Conservation (phyloP, 1,140 invertebrate genomes). For the Monomorium pharaonis region DNA sequence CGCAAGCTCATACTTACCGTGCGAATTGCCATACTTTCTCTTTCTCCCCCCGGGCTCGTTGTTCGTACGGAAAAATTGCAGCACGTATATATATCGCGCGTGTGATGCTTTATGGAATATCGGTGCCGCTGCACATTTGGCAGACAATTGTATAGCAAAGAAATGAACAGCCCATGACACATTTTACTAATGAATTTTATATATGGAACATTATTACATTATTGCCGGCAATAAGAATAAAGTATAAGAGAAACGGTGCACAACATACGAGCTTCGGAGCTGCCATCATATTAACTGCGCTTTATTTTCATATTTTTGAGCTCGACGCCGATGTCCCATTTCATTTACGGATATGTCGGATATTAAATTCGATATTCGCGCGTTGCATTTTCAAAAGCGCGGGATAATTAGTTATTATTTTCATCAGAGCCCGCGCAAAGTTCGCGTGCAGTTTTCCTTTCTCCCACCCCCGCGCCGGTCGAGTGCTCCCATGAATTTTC, state of each 20-base stretch:
- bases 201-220: not conserved
- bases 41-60: not conserved
- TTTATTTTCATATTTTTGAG: not conserved
- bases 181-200: not conserved
- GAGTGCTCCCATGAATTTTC: slow-evolving; percentile 18
- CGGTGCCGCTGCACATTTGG: not conserved
- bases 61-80: slow-evolving; percentile 43
- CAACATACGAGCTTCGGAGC: not conserved
- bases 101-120: slow-evolving; percentile 19
- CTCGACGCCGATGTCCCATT: not conserved
- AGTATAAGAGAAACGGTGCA: not conserved
- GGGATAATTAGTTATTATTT: slow-evolving; percentile 36
- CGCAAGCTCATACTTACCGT: slow-evolving; percentile 36
- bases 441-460: too few relatives aligned
- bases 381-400: slow-evolving; percentile 9
- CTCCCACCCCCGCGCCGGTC: not conserved
- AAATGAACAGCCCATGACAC: not conserved
- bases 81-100: not conserved
- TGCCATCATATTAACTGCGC: slow-evolving; percentile 1
- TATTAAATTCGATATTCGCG: slow-evolving; percentile 35
- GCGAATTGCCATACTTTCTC: slow-evolving; percentile 67
- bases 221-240: not conserved
- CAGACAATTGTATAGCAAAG: not conserved
- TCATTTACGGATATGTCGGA: not conserved
- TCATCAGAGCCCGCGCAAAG: not conserved